Base-by-base conservation (phyloP, 2,888 invertebrate genomes). In the Aphodius granarius region DNA sequence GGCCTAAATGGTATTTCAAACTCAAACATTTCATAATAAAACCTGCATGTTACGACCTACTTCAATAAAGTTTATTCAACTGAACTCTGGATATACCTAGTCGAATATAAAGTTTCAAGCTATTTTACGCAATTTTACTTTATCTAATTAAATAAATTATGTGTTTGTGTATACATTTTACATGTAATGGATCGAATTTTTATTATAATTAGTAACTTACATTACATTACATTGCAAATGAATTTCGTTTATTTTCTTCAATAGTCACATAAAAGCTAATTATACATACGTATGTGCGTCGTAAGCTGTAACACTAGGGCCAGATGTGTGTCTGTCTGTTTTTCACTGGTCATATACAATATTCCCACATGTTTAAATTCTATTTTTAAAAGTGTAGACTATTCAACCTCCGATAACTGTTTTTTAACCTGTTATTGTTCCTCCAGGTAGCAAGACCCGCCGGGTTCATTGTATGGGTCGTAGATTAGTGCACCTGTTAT, bases 381-480 rank as follows among this genome's bases (percentile, higher is more conserved):
- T 68, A n/a, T 68, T 68, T 20, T 20, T 20, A 19, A 19, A 19
- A 65, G 65, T 18, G 9, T 16, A 15, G 65, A 9, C 22, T 68
- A 68, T 68, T n/a, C 20, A 68, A 68, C 21, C 9, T 68, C 66
- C 66, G 13, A 19, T 66, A 21, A 21, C 16, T 21, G 68, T 20
- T 21, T 68, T 68, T 68, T 68, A 68, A 68, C 21, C 68, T 20
- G 68, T 75, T 71, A 72, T 72, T 75, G 66, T 71, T 9, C 17
- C 15, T 9, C 21, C 75, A 75, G 75, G 75, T 75, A 75, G 75
- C 68, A 20, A 13, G 22, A 68, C 68, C 68, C n/a, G 20, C 20
- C n/a, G 68, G 68, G 68, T 68, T 22, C 68, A 68, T 68, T 68
- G 68, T 68, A n/a, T 68, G 68, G n/a, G 20, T 9, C 18, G 43